Conservation (phyloP, 2,888 invertebrate genomes). For the Eilema caniola region DNA sequence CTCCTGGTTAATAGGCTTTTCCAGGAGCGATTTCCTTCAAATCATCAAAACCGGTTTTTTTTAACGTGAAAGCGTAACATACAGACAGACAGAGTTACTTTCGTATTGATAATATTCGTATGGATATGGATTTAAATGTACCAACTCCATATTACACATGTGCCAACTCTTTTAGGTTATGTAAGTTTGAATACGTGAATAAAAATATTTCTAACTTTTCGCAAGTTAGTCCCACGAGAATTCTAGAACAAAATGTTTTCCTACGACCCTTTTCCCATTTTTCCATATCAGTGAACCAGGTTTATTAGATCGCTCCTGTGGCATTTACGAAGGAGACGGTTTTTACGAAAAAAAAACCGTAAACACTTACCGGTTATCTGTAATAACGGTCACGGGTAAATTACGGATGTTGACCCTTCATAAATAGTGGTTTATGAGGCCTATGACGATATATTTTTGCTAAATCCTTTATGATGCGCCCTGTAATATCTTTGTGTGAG, state of each 20-base stretch:
- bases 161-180: no score
- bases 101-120: no score
- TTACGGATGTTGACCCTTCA: conserved; percentile 48
- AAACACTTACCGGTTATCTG: conserved; percentile 46
- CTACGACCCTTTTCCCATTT: conserved; percentile 19
- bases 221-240: conserved; percentile 15
- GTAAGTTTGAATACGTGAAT: background rate
- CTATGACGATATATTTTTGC: conserved; percentile 30
- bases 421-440: conserved; percentile 48
- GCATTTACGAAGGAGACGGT: conserved; percentile 32
- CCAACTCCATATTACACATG: no score
- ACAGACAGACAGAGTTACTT: no score
- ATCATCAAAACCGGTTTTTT: no score
- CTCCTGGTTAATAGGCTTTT: no score
- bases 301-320: conserved; percentile 32
- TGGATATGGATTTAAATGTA: no score
- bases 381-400: conserved; percentile 34
- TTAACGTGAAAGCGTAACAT: no score
- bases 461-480: conserved; percentile 23
- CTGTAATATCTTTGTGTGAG: conserved; percentile 7
- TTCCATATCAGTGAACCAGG: conserved; percentile 24
- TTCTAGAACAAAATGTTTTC: conserved; percentile 17
- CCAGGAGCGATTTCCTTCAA: no score
- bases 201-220: conserved; percentile 16
- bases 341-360: conserved; percentile 31